Evolutionary conservation across 2,113 vertebrate species (phyloP), one percentile per base, ranked within the genome.

Genomic region (Zeus faber): DNA sequence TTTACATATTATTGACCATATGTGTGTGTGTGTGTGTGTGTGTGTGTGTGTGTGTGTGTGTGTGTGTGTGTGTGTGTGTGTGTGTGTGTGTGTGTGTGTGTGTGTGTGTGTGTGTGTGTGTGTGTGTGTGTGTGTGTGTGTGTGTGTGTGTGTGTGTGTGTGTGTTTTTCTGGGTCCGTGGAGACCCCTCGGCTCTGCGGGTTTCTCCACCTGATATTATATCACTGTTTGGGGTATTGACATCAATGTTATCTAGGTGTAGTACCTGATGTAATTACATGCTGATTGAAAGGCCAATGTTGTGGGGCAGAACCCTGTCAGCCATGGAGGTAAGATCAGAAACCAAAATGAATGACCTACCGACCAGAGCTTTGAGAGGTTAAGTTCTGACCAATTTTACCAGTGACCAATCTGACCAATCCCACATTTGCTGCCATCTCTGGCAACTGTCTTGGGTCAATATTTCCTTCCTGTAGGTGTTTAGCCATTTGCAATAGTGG

Each of bases 191-290:
- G 10, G 27, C 60, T 46, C 10, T 27, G 49, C 40, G 22, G 5
- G 24, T 39, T n/a, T 54, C 39, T 40, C 49, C 6, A 10, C 62
- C 46, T 79, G 61, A 71, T 59, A 44, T 70, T 61, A 52, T 60
- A 54, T 74, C 67, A 72, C 75, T 74, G 72, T 74, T 70, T 56
- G 52, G 35, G 60, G 58, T 55, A 67, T 72, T 68, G 81, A 63
- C 62, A 57, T 67, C 48, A 26, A 2, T 41, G 51, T 85, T 88
- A 86, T 85, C 87, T 84, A 70, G 78, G 70, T 55, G 53, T 49
- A 40, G 56, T 41, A 4, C 16, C 67, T 89, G 86, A 90, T 88
- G 79, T 76, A 85, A 88, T 89, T 88, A 88, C 69, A 62, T 16
- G 22, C 72, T 82, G 87, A 88, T 85, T 85, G 83, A 77, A 80